Evolutionary conservation across 1,140 invertebrate genomes (phyloP).

Genomic region (Oppia nitens): DNA sequence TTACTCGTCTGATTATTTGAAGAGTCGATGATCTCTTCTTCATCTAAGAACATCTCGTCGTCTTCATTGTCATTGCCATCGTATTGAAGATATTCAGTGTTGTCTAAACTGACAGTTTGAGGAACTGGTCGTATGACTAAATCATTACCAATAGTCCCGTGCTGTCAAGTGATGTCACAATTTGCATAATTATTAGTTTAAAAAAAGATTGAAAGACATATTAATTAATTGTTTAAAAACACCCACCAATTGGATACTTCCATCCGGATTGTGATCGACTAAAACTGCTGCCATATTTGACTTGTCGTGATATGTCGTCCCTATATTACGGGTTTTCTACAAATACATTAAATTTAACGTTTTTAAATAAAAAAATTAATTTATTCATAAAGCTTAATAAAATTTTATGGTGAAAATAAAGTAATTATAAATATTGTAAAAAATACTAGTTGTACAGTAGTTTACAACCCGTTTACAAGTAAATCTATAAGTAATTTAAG

Average conservation of each 20-base stretch:
- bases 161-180: conserved; percentile 42
- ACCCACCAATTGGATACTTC: conserved; percentile 60
- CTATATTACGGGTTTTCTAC: conserved; percentile 38
- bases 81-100: conserved; percentile 5
- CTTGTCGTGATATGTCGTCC: conserved; percentile 68
- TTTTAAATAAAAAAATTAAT: too few relatives aligned
- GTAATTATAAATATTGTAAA: too few relatives aligned
- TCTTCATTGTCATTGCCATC: conserved; percentile 37
- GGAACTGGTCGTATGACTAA: conserved; percentile 69
- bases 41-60: conserved; percentile 53
- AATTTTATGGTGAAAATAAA: too few relatives aligned
- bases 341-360: not conserved
- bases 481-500: too few relatives aligned
- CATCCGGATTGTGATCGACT: conserved; percentile 50
- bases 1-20: conserved; percentile 4
- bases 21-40: conserved; percentile 32
- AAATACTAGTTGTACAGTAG: too few relatives aligned
- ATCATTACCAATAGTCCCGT: conserved; percentile 73
- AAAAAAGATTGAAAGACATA: not conserved
- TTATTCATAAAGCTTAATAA: too few relatives aligned
- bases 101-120: conserved; percentile 27
- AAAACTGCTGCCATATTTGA: conserved; percentile 64
- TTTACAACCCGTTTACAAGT: too few relatives aligned
- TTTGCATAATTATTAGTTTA: too few relatives aligned
- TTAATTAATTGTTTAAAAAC: not conserved